These are phyloP conservation scores for Barbus barbus DNA, from an alignment of 2,113 vertebrate genomes.

Conservation along the genomic window DNA sequence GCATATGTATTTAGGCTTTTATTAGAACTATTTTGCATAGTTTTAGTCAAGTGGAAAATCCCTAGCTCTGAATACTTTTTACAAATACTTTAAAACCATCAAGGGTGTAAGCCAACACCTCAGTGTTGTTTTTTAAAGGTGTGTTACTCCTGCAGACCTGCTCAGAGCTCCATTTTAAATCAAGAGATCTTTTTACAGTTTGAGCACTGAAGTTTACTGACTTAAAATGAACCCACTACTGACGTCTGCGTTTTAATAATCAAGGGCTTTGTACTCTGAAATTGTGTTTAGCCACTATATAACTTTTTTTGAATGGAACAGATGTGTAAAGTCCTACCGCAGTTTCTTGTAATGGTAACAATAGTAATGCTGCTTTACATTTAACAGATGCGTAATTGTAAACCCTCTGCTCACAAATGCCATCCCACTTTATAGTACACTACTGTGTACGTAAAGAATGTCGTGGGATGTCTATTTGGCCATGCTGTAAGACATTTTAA, in stretches of 20 bases:
- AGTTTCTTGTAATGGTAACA: neutral
- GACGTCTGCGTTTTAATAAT: slow-evolving; percentile 12
- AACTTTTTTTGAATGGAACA: slow-evolving; percentile 15
- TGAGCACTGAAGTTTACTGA: neutral
- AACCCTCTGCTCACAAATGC: slow-evolving; percentile 48
- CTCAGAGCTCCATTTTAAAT: neutral
- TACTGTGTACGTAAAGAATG: slow-evolving; percentile 29
- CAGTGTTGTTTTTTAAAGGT: neutral
- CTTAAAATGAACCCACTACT: neutral
- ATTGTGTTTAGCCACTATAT: neutral
- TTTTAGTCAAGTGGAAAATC: slow-evolving; percentile 29
- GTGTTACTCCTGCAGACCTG: neutral
- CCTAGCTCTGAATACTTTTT: slow-evolving; percentile 30
- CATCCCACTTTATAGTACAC: slow-evolving; percentile 55
- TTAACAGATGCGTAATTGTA: slow-evolving; percentile 60
- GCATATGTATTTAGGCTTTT: slow-evolving; percentile 34
- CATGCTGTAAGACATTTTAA: neutral
- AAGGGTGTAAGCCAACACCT: slow-evolving; percentile 6
- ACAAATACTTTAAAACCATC: neutral
- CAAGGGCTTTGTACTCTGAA: neutral
- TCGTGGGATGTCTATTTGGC: slow-evolving; percentile 23
- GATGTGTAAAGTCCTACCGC: neutral
- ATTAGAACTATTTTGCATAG: slow-evolving; percentile 36
- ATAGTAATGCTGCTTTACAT: slow-evolving; percentile 46
- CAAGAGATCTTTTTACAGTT: slow-evolving; percentile 20